phyloP scores from a whole-genome alignment of 1,140 invertebrate genomes.

The Drosophila malerkotliana region DNA sequence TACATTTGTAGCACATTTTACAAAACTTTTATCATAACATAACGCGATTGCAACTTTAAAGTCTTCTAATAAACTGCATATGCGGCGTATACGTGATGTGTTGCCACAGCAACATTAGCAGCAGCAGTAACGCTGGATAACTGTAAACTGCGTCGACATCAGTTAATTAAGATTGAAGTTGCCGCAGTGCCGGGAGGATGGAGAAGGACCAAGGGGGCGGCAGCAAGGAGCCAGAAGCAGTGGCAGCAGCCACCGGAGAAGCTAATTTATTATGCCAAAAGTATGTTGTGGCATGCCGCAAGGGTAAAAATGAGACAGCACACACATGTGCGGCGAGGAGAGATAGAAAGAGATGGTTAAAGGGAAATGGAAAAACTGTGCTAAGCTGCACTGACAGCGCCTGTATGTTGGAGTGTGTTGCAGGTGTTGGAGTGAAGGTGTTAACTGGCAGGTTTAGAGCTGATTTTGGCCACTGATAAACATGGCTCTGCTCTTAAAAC shows the following conservation, averaged over 20 bases:
- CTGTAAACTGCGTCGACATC: conserved; percentile 73
- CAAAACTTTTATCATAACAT: neutral
- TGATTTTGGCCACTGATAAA: conserved; percentile 24
- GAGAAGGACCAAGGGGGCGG: neutral
- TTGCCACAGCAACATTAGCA: conserved; percentile 24
- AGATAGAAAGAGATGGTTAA: neutral
- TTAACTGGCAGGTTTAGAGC: conserved; percentile 56
- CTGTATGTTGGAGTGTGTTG: neutral
- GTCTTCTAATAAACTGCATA: conserved; percentile 48
- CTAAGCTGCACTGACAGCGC: conserved; percentile 21
- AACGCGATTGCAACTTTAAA: conserved; percentile 1
- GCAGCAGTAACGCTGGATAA: conserved; percentile 37
- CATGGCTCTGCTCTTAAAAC: conserved; percentile 13
- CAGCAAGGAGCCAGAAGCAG: conserved; percentile 17
- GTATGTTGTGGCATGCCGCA: conserved; percentile 51
- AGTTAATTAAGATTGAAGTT: conserved; percentile 81
- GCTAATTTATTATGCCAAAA: conserved; percentile 78
- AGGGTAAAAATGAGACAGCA: conserved; percentile 27
- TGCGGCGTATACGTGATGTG: conserved; percentile 58
- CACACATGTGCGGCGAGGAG: neutral
- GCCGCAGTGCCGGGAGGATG: conserved; percentile 51
- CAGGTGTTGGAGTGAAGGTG: conserved; percentile 64
- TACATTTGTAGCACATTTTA: too few species aligned
- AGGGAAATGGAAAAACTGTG: conserved; percentile 36
- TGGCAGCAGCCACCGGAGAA: conserved; percentile 39